These are phyloP conservation scores for Cololabis saira DNA, from an alignment of 2,113 vertebrate genomes.

Conservation along the genomic window DNA sequence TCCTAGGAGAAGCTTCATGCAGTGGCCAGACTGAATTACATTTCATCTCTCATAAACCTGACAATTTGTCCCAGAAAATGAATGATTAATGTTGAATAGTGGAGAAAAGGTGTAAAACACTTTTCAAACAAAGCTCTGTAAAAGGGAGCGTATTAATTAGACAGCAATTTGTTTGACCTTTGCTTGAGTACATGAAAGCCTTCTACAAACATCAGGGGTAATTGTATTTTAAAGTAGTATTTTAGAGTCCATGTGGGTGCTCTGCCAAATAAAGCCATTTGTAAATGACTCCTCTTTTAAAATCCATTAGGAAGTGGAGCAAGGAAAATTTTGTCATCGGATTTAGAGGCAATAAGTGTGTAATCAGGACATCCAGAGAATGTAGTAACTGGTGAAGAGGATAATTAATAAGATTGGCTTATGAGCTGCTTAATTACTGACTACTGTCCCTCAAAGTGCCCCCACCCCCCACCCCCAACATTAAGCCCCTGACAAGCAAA, in stretches of 20 bases:
- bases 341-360: conserved; percentile 80
- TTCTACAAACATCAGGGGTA: conserved; percentile 77
- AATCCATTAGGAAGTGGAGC: conserved; percentile 81
- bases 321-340: conserved; percentile 72
- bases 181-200: conserved; percentile 79
- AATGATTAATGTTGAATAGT: conserved; percentile 71
- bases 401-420: conserved; percentile 83
- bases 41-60: conserved; percentile 61
- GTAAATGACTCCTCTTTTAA: conserved; percentile 83
- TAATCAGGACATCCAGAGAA: conserved; percentile 80
- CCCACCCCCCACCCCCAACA: conserved; percentile 77
- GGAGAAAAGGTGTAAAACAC: conserved; percentile 71
- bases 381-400: conserved; percentile 65
- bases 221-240: conserved; percentile 82
- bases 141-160: conserved; percentile 74
- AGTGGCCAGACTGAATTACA: conserved; percentile 50
- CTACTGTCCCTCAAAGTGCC: conserved; percentile 76
- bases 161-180: conserved; percentile 74
- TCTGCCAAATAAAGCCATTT: conserved; percentile 83
- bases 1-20: conserved; percentile 51
- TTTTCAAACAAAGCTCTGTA: conserved; percentile 72
- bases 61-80: conserved; percentile 56
- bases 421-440: conserved; percentile 84
- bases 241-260: conserved; percentile 77
- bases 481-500: conserved; percentile 70